Evolutionary conservation across 2,797 vertebrate genomes (phyloP).

Genomic region (Anas acuta): DNA sequence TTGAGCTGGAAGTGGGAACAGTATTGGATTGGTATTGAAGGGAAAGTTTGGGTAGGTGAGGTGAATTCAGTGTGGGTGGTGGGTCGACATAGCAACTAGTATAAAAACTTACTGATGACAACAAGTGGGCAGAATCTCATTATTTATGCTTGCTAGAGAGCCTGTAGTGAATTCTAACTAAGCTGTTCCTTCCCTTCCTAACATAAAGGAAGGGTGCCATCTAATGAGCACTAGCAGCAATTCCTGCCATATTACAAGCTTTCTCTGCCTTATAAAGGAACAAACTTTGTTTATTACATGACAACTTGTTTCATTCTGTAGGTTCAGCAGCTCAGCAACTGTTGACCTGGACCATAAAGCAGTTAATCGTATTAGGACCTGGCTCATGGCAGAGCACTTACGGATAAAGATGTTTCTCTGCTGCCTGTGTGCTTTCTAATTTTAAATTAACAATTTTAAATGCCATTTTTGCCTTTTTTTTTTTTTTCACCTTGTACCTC

Average conservation of each 20-base stretch:
- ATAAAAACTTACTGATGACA: neutral
- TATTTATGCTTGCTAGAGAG: neutral
- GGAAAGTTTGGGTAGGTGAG: neutral
- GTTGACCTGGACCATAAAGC: neutral
- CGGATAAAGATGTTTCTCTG: neutral
- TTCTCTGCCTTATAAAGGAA: neutral
- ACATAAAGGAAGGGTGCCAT: slow-evolving; percentile 35
- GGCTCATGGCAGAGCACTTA: neutral
- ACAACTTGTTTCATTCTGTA: neutral
- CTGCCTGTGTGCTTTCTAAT: neutral
- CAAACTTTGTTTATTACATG: neutral
- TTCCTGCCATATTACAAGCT: neutral
- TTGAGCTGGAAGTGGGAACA: neutral
- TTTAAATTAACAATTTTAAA: neutral
- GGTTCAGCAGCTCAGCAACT: neutral
- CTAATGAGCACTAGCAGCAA: slow-evolving; percentile 50
- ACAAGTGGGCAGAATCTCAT: neutral
- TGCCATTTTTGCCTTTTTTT: neutral
- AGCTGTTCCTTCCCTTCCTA: neutral
- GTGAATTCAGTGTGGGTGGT: neutral
- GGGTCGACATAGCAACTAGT: neutral
- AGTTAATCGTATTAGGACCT: neutral
- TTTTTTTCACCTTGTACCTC: neutral
- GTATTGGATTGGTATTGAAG: neutral
- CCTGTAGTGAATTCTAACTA: neutral